A percentile compares a stretch with the other conserved stretches of the same genome.
Evolutionary conservation across 2,113 vertebrate species (phyloP).

Genomic region (Murina feae): DNA sequence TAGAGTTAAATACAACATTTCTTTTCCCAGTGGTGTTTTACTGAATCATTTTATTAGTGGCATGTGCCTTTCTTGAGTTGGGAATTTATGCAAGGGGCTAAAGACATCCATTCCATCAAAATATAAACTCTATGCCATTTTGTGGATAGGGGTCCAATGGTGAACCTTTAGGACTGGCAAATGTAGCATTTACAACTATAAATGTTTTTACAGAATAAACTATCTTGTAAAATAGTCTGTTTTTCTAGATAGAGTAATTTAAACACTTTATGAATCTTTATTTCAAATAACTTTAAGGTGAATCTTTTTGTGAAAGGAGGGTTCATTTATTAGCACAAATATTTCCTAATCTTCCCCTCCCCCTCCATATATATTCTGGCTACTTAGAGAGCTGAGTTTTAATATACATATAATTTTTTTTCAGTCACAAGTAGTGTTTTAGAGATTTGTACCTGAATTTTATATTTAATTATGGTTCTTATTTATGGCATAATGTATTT

Average conservation of each 20-base stretch:
- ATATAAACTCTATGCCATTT: background rate
- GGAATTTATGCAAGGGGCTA: background rate
- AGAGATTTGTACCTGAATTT: background rate
- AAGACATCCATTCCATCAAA: background rate
- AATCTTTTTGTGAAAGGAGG: conserved; percentile 31
- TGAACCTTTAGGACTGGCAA: background rate
- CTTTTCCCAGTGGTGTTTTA: background rate
- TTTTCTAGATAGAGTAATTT: conserved; percentile 29
- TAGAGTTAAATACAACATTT: background rate
- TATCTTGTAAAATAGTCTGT: background rate
- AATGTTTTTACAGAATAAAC: background rate
- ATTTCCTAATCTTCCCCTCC: background rate
- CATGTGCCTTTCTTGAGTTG: conserved; percentile 20
- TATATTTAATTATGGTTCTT: conserved; percentile 46
- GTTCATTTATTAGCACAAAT: conserved; percentile 13
- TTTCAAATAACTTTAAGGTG: conserved; percentile 9
- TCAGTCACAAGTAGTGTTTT: conserved; percentile 3
- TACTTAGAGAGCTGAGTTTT: conserved; percentile 34
- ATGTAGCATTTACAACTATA: background rate
- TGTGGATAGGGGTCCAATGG: background rate
- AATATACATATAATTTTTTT: conserved; percentile 22
- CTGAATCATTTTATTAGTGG: conserved; percentile 29
- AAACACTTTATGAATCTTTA: background rate
- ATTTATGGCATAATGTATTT: background rate
- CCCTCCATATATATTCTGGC: background rate